phyloP scores from a whole-genome alignment of 37 sponge, comb jelly and placozoan genomes.

The Beroe forskalii region DNA sequence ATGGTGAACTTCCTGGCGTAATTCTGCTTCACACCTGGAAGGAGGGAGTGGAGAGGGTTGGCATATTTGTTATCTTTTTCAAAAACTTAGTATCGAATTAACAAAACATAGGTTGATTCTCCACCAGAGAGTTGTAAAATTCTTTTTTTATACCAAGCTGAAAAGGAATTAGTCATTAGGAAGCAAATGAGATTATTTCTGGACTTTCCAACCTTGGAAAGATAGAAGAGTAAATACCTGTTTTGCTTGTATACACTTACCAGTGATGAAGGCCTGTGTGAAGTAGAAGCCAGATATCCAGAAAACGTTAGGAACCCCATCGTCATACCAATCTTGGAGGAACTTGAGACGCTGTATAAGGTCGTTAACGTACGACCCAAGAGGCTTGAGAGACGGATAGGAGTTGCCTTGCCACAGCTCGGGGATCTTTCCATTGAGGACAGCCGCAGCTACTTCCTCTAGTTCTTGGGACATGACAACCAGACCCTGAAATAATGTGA shows the following conservation, averaged over 20 bases:
- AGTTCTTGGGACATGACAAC: slow-evolving; percentile 98
- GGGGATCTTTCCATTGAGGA: slow-evolving; percentile 96
- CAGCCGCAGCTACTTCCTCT: slow-evolving; percentile 90
- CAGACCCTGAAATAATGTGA: slow-evolving; percentile 84
- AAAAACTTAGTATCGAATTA: too few species aligned
- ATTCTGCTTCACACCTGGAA: slow-evolving; percentile 98
- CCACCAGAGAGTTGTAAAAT: too few species aligned
- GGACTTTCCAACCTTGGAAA: too few species aligned
- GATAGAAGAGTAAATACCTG: too few species aligned
- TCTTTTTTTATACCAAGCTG: too few species aligned
- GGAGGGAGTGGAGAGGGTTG: too few species aligned
- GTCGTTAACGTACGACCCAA: slow-evolving; percentile 97
- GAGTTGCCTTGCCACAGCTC: slow-evolving; percentile 97
- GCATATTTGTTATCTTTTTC: too few species aligned
- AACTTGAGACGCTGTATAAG: slow-evolving; percentile 93
- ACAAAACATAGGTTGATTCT: too few species aligned
- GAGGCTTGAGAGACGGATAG: slow-evolving; percentile 97
- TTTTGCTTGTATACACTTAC: too few species aligned
- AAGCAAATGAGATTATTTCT: too few species aligned
- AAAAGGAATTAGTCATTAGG: too few species aligned
- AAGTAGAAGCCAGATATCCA: slow-evolving; percentile 99
- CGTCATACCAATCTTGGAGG: slow-evolving; percentile 97
- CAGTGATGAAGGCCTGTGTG: slow-evolving; percentile 99
- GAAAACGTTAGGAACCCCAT: slow-evolving; percentile 87
- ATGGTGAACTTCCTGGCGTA: slow-evolving; percentile 96